Evolutionary conservation across 2,113 vertebrate genomes (phyloP).

Genomic region (Sceloporus tristichus): DNA sequence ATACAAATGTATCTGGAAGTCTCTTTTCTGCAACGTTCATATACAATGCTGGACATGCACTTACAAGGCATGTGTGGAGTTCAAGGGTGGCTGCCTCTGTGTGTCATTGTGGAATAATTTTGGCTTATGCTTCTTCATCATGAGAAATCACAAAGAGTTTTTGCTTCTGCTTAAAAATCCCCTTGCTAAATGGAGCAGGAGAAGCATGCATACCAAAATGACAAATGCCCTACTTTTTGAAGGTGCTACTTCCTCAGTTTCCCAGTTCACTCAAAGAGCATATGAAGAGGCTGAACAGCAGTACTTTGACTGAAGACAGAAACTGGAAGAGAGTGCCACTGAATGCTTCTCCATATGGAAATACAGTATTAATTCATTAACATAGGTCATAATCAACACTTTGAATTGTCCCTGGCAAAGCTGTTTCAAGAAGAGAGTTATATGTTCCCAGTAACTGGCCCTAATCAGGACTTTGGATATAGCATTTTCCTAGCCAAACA

Average conservation of each 20-base stretch:
- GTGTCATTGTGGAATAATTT: not conserved
- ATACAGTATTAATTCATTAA: no score
- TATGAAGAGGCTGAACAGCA: no score
- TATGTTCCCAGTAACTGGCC: no score
- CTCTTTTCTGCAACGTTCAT: not conserved
- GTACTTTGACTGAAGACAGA: not conserved
- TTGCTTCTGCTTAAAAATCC: not conserved
- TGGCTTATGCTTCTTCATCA: not conserved
- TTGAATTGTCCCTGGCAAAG: no score
- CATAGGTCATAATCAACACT: no score
- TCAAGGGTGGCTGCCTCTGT: not conserved
- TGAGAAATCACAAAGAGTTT: not conserved
- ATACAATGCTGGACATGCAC: not conserved
- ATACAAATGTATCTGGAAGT: not conserved
- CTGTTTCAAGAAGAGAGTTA: no score
- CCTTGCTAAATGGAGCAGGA: not conserved
- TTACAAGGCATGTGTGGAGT: fast-evolving
- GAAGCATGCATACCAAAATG: not conserved
- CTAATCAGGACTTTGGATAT: no score
- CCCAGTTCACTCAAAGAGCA: not conserved
- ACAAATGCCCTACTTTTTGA: not conserved
- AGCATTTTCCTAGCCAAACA: not conserved
- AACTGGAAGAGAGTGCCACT: not conserved
- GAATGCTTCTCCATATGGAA: not conserved
- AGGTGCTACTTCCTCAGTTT: not conserved